Evolutionary conservation across 2,797 vertebrate species (phyloP).

Genomic region (Phrynocephalus vlangalii): DNA sequence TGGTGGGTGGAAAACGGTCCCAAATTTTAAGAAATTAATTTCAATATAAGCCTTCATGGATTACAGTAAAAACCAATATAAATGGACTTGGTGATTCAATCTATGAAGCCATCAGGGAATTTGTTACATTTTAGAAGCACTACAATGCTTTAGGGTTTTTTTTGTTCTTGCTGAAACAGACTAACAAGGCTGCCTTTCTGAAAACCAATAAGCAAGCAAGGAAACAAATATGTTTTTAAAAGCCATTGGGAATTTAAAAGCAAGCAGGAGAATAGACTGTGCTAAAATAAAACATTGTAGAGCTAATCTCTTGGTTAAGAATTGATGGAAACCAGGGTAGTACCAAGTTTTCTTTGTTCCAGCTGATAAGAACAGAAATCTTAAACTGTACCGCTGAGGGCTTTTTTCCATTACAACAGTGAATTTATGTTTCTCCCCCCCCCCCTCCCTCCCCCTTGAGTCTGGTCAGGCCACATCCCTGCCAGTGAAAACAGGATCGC

Average conservation of each 20-base stretch:
- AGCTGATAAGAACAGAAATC: slow-evolving; percentile 1
- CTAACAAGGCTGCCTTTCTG: too few species aligned
- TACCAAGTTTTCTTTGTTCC: neutral
- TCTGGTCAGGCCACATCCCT: neutral
- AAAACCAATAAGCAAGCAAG: too few species aligned
- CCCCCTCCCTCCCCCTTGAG: neutral
- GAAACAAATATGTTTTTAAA: too few species aligned
- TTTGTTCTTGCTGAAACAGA: too few species aligned
- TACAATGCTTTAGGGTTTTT: too few species aligned
- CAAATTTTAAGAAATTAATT: neutral
- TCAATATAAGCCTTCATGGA: too few species aligned
- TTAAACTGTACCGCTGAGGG: neutral
- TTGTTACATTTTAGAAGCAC: too few species aligned
- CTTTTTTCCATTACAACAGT: slow-evolving; percentile 30
- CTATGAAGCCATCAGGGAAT: too few species aligned
- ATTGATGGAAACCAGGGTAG: neutral
- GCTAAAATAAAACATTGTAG: neutral
- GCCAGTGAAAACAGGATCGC: slow-evolving; percentile 61
- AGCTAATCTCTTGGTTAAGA: neutral
- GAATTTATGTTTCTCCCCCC: fast-evolving
- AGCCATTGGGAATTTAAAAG: neutral
- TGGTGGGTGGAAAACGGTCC: too few species aligned
- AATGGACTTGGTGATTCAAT: too few species aligned
- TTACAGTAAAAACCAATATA: too few species aligned
- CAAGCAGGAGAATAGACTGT: too few species aligned